These are phyloP conservation scores for Porites divaricata DNA, from an alignment of 92 coral and sea anemone genomes.

Conservation along the genomic window DNA sequence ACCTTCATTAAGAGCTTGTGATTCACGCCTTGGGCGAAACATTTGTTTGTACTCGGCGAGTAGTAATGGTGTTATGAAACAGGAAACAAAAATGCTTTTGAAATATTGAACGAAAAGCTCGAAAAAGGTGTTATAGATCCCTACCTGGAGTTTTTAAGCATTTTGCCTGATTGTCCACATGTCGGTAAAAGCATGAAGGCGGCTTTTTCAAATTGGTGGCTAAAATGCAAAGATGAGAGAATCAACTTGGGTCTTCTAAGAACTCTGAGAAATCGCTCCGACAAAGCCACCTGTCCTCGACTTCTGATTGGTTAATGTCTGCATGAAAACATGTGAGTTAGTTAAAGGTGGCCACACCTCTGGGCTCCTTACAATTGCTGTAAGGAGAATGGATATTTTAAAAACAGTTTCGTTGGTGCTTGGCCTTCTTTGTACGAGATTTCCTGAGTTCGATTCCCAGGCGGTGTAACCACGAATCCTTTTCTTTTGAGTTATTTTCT, in stretches of 20 bases:
- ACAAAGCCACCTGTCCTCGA: constrained; percentile 37
- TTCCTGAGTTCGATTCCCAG: no score
- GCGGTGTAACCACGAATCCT: no score
- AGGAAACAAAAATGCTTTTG: constrained; percentile 56
- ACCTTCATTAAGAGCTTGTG: constrained; percentile 54
- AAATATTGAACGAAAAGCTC: constrained; percentile 33
- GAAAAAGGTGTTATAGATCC: constrained; percentile 38
- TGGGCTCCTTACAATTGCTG: no score
- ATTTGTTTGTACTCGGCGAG: constrained; percentile 45
- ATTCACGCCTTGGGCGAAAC: constrained; percentile 28
- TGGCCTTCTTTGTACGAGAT: no score
- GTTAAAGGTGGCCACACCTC: no score
- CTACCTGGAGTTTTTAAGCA: constrained; percentile 16
- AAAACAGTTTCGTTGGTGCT: no score
- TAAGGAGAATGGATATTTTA: no score
- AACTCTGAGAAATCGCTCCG: constrained; percentile 62
- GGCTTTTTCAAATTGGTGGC: constrained; percentile 70
- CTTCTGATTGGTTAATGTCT: no score
- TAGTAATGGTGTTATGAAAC: constrained; percentile 56
- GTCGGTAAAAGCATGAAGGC: constrained; percentile 69
- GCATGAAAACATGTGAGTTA: no score
- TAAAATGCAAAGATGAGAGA: constrained; percentile 52
- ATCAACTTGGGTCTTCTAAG: constrained; percentile 57
- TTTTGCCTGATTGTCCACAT: constrained; percentile 66
- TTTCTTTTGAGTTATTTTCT: no score